Evolutionary conservation across 2,113 vertebrate species (phyloP).

Genomic region (Ibidorhyncha struthersii): DNA sequence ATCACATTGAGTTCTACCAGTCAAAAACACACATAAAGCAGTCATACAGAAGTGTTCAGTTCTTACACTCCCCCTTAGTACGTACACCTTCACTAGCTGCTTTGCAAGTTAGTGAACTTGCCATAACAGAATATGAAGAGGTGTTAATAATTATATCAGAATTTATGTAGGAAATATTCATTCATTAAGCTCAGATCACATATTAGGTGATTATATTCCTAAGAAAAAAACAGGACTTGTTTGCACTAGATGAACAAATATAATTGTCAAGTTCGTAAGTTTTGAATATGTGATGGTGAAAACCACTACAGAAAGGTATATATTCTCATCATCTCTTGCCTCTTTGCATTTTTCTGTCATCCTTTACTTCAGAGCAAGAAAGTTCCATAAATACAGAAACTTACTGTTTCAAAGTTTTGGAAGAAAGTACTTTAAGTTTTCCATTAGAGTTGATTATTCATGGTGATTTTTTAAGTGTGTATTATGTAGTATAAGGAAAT

Average conservation of each 20-base stretch:
- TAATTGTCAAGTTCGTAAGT: not conserved
- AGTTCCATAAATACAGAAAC: not conserved
- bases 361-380: not conserved
- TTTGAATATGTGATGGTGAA: not conserved
- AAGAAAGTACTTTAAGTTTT: not conserved
- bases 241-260: not conserved
- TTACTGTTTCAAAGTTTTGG: not conserved
- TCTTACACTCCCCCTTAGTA: not conserved
- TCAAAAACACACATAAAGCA: not conserved
- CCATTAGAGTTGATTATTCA: not conserved
- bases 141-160: not conserved
- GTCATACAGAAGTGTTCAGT: not conserved
- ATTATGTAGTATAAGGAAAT: not conserved
- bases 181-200: not conserved
- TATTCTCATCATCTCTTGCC: not conserved
- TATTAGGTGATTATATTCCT: not conserved
- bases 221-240: not conserved
- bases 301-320: not conserved
- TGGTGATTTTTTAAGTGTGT: not conserved
- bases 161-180: not conserved
- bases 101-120: not conserved
- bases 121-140: not conserved
- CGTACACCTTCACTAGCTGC: not conserved
- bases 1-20: not conserved
- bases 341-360: not conserved